phyloP scores from a whole-genome alignment of 2,113 vertebrate genomes.

The Sorex fumeus region DNA sequence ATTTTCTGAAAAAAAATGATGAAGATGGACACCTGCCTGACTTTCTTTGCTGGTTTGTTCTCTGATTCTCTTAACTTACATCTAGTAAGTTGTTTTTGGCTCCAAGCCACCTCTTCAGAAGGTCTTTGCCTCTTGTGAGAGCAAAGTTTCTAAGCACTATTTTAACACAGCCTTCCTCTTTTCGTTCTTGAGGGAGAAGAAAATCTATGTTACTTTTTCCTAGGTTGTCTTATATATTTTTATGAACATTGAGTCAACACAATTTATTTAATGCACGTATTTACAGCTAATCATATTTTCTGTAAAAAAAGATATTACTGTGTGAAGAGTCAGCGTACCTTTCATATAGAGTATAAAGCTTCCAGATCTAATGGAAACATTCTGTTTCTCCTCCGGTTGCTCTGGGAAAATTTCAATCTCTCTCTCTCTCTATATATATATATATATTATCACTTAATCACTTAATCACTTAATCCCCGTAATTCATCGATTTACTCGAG shows the following conservation, averaged over 20 bases:
- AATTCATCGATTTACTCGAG: too few species aligned
- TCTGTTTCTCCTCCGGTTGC: too few species aligned
- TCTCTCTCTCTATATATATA: too few species aligned
- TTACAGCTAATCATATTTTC: neutral
- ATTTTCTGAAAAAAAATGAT: neutral
- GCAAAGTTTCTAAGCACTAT: neutral
- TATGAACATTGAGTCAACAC: neutral
- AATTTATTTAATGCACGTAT: neutral
- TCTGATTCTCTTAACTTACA: neutral
- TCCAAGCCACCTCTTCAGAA: slow-evolving; percentile 8
- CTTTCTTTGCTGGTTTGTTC: neutral
- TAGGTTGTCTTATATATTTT: slow-evolving; percentile 43
- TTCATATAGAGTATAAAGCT: neutral
- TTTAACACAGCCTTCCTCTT: neutral
- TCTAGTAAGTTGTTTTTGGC: slow-evolving; percentile 12
- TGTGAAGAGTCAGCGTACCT: neutral
- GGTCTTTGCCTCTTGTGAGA: neutral
- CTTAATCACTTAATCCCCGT: too few species aligned
- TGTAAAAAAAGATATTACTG: neutral
- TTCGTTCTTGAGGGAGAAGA: neutral
- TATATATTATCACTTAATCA: too few species aligned
- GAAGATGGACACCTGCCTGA: neutral
- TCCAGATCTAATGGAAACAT: neutral
- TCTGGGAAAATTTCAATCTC: too few species aligned
- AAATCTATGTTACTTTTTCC: neutral